Conservation (phyloP, 2,113 vertebrate genomes). For the Zapornia atra region DNA sequence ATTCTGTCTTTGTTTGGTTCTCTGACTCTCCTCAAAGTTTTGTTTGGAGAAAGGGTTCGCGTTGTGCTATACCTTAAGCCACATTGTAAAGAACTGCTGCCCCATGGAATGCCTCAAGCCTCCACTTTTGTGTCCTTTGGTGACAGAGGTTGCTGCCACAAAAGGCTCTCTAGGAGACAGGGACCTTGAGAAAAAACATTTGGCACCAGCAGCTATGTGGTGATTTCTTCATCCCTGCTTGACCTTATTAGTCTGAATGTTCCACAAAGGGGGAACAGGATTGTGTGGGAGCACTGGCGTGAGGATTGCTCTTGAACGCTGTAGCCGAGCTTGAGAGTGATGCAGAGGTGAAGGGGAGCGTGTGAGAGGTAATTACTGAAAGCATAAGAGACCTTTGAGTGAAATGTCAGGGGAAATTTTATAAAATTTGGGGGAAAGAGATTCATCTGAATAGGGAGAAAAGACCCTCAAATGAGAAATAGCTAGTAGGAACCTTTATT, state of each 20-base stretch:
- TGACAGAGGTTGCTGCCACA: slow-evolving; percentile 38
- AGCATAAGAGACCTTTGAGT: background rate
- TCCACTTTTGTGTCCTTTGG: slow-evolving; percentile 23
- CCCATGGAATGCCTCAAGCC: slow-evolving; percentile 5
- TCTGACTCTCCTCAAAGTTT: background rate
- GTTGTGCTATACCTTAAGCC: background rate
- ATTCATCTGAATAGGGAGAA: background rate
- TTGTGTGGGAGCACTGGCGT: background rate
- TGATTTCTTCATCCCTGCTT: background rate
- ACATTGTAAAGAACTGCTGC: slow-evolving; percentile 24
- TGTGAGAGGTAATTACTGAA: accelerated
- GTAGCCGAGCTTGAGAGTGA: background rate
- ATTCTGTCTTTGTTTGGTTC: slow-evolving; percentile 1
- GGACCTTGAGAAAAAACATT: slow-evolving; percentile 48
- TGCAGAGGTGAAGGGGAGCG: background rate
- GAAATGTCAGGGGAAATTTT: background rate
- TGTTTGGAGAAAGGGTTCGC: slow-evolving; percentile 16
- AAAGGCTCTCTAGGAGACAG: slow-evolving; percentile 26
- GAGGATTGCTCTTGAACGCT: background rate
- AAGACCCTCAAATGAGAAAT: background rate
- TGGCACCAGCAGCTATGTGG: background rate
- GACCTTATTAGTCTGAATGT: background rate
- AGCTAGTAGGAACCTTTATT: background rate
- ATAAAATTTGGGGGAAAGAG: background rate
- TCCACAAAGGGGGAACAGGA: background rate